Conservation (phyloP, 2,113 vertebrate genomes). For the Atractosteus spatula region DNA sequence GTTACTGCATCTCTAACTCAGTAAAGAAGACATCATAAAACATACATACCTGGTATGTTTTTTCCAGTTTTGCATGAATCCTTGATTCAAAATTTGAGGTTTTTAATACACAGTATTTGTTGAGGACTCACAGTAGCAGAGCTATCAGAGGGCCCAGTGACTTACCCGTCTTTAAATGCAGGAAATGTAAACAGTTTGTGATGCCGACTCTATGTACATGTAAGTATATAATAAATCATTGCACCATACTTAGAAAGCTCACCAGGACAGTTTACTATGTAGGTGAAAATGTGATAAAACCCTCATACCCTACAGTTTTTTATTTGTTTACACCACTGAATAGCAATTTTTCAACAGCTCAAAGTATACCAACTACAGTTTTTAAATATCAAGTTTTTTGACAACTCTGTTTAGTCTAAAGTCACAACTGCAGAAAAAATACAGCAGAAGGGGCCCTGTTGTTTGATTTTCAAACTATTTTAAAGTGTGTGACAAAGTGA, state of each 20-base stretch:
- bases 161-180: conserved; percentile 22
- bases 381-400: conserved; percentile 34
- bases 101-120: no score
- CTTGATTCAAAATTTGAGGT: no score
- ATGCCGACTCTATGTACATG: conserved; percentile 34
- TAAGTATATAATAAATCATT: conserved; percentile 15
- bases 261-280: conserved; percentile 25
- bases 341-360: conserved; percentile 23
- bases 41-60: no score
- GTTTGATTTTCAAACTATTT: neutral
- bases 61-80: no score
- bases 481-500: neutral
- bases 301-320: conserved; percentile 30
- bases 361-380: conserved; percentile 28
- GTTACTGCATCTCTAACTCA: no score
- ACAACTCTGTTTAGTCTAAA: conserved; percentile 38
- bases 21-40: no score
- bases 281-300: conserved; percentile 29
- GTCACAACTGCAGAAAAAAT: conserved; percentile 20
- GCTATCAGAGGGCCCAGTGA: no score
- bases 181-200: conserved; percentile 35
- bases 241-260: conserved; percentile 28
- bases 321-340: neutral
- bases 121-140: no score
- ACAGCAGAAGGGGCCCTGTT: neutral